These are phyloP conservation scores for Drosophila maculinotata DNA, from an alignment of 2,888 invertebrate genomes.

Conservation along the genomic window DNA sequence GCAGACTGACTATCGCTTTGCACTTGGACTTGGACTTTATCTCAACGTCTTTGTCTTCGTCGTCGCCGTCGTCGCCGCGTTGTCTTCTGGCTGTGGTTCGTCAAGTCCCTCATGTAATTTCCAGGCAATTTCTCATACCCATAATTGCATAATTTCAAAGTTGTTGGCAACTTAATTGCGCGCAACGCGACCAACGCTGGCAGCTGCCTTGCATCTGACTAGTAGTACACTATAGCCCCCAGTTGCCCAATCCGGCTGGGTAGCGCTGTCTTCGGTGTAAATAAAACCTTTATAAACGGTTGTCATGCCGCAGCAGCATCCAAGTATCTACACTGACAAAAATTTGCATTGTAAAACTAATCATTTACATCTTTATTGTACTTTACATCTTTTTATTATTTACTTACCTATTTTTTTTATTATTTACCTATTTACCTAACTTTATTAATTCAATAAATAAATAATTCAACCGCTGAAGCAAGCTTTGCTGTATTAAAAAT, in stretches of 20 bases:
- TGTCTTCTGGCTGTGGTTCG: conserved; percentile 62
- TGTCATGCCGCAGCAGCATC: conserved; percentile 73
- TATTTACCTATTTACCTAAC: too few species aligned
- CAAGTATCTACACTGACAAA: conserved; percentile 1
- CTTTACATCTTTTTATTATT: too few species aligned
- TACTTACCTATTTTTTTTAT: too few species aligned
- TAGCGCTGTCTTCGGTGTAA: conserved; percentile 66
- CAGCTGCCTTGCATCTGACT: conserved; percentile 39
- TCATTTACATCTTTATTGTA: too few species aligned
- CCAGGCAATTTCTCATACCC: conserved; percentile 83
- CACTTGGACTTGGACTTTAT: conserved; percentile 21
- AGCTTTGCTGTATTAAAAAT: too few species aligned
- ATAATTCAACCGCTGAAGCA: too few species aligned
- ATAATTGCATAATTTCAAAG: conserved; percentile 84
- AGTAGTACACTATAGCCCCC: conserved; percentile 6
- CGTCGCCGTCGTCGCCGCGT: conserved; percentile 14
- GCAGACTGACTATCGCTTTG: conserved; percentile 62
- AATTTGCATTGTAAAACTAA: background rate
- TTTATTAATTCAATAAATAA: too few species aligned
- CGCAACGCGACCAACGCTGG: conserved; percentile 57
- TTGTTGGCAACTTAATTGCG: conserved; percentile 85
- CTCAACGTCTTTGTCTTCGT: conserved; percentile 10
- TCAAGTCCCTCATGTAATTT: conserved; percentile 80
- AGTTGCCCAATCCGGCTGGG: conserved; percentile 23
- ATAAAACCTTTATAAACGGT: conserved; percentile 83